phyloP scores from a whole-genome alignment of 1,140 invertebrate species.

The Pristionchus pacificus region DNA sequence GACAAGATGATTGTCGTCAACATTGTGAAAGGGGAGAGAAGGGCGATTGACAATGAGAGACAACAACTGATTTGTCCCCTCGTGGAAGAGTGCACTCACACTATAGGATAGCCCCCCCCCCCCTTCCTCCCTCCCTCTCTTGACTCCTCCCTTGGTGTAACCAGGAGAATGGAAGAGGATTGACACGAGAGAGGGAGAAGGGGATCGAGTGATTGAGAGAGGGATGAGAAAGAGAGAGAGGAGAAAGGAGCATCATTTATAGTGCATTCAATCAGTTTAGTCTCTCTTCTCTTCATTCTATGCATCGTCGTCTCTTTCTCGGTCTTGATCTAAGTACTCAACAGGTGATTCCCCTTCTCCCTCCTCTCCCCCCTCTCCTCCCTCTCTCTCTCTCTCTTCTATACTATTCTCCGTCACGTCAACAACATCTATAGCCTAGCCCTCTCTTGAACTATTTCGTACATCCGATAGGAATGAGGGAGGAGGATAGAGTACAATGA shows the following conservation, averaged over 20 bases:
- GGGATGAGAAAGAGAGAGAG: background rate
- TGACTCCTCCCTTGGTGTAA: background rate
- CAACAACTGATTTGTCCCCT: background rate
- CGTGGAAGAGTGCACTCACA: background rate
- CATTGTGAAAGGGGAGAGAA: background rate
- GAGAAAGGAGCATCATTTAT: background rate
- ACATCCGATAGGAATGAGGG: background rate
- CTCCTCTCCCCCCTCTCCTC: too few species aligned
- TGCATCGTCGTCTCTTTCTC: slow-evolving; percentile 14
- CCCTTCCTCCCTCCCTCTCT: background rate
- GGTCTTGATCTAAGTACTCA: slow-evolving; percentile 33
- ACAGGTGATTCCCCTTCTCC: too few species aligned
- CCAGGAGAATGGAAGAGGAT: background rate
- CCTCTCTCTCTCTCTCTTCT: too few species aligned
- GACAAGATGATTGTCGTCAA: too few species aligned
- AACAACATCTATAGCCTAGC: background rate
- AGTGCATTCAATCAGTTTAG: background rate
- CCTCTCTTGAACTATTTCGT: background rate
- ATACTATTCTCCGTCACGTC: too few species aligned
- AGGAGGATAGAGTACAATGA: background rate
- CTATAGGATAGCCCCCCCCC: background rate
- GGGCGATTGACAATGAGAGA: background rate
- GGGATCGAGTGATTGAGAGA: background rate
- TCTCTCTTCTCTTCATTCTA: background rate
- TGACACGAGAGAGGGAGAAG: background rate